phyloP scores from a whole-genome alignment of 1,140 invertebrate genomes.

The Dermatophagoides farinae region DNA sequence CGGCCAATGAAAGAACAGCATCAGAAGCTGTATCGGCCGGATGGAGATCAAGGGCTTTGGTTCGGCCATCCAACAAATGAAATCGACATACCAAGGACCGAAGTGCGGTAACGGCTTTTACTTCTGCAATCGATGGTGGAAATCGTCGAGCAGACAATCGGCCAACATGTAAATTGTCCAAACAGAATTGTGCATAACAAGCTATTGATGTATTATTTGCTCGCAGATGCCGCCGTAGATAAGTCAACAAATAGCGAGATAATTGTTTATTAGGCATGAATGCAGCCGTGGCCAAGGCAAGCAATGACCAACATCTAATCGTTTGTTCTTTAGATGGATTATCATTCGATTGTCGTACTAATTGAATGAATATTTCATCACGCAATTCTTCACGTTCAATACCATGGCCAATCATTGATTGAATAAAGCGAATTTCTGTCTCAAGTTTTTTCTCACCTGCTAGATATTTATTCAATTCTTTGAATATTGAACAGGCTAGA shows the following conservation, averaged over 20 bases:
- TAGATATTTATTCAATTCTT: conserved; percentile 70
- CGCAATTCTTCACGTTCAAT: conserved; percentile 66
- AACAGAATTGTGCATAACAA: conserved; percentile 72
- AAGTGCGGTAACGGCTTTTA: conserved; percentile 68
- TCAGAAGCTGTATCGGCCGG: conserved; percentile 79
- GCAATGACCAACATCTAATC: conserved; percentile 54
- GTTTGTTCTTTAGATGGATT: conserved; percentile 58
- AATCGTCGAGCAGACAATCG: conserved; percentile 41
- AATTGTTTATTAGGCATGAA: conserved; percentile 76
- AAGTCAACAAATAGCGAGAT: conserved; percentile 55
- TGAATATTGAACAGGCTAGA: conserved; percentile 68
- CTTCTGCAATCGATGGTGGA: conserved; percentile 72
- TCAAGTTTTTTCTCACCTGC: conserved; percentile 58
- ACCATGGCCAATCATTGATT: conserved; percentile 60
- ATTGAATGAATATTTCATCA: conserved; percentile 72
- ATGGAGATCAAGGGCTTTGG: conserved; percentile 83
- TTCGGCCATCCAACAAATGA: conserved; percentile 82
- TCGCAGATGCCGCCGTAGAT: conserved; percentile 46
- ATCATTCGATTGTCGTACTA: conserved; percentile 59
- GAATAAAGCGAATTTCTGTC: conserved; percentile 55
- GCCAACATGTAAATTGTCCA: conserved; percentile 71
- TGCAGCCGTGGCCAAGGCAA: conserved; percentile 68
- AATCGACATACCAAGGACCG: conserved; percentile 83
- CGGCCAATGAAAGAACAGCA: conserved; percentile 63
- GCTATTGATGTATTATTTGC: conserved; percentile 38